These are phyloP conservation scores for Pelobates fuscus DNA, from an alignment of 2,113 vertebrate species.

Conservation along the genomic window DNA sequence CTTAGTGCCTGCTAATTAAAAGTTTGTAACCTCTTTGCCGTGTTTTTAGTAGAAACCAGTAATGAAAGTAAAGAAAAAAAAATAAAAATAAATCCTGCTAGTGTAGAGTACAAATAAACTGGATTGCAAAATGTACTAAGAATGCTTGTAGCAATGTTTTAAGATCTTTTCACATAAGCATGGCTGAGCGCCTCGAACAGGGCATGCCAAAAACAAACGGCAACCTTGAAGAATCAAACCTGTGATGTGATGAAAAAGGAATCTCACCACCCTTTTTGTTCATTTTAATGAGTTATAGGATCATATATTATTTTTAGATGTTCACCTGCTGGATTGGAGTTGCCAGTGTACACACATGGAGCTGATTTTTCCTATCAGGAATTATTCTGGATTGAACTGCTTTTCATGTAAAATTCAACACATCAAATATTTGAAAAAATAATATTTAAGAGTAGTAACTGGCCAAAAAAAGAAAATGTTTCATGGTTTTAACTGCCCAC, in stretches of 20 bases:
- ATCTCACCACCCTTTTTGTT: conserved; percentile 51
- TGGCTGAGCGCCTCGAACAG: conserved; percentile 15
- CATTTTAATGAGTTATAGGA: conserved; percentile 49
- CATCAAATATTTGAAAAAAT: conserved; percentile 51
- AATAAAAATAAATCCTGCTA: too few species aligned
- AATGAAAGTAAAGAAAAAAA: too few species aligned
- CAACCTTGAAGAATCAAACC: conserved; percentile 50
- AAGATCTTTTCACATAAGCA: conserved; percentile 31
- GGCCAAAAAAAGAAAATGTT: conserved; percentile 50
- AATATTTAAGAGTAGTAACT: conserved; percentile 50
- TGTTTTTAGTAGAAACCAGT: too few species aligned
- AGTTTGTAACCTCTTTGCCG: too few species aligned
- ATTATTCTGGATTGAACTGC: conserved; percentile 49
- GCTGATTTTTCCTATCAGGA: conserved; percentile 51
- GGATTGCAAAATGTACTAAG: too few species aligned
- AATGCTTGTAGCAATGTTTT: not conserved
- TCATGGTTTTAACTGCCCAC: conserved; percentile 46
- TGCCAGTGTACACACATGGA: conserved; percentile 52
- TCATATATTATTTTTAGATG: conserved; percentile 52
- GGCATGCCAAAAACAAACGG: conserved; percentile 34
- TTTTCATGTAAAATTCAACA: conserved; percentile 52
- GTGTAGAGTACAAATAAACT: too few species aligned
- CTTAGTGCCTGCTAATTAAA: too few species aligned
- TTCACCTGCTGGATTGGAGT: conserved; percentile 46
- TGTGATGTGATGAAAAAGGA: conserved; percentile 51